Evolutionary conservation across 2,113 vertebrate genomes (phyloP).

Genomic region (Taurulus bubalis): DNA sequence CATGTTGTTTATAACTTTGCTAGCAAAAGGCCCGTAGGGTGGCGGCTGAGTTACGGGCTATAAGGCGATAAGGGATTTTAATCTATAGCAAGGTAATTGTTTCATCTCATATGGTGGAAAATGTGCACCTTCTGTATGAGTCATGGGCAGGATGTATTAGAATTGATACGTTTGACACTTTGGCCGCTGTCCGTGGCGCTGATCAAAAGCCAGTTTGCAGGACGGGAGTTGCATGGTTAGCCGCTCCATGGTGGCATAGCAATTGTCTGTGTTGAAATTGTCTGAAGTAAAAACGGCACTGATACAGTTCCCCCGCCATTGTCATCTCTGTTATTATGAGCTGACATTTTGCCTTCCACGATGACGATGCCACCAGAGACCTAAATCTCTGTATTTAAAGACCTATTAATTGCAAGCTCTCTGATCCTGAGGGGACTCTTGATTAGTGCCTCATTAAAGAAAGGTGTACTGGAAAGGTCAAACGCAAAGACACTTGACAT

Average conservation of each 20-base stretch:
- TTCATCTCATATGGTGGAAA: background rate
- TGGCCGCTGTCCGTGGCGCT: background rate
- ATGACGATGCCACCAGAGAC: slow-evolving; percentile 14
- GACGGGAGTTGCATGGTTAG: too few species aligned
- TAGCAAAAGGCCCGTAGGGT: too few species aligned
- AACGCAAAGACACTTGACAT: slow-evolving; percentile 24
- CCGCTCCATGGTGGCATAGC: too few species aligned
- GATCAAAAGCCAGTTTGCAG: background rate
- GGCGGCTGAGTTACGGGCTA: background rate
- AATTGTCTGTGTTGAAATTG: too few species aligned
- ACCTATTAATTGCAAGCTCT: slow-evolving; percentile 48
- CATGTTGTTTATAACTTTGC: background rate
- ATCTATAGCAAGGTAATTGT: background rate
- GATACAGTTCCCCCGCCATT: background rate
- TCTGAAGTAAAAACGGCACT: background rate
- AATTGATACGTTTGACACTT: background rate
- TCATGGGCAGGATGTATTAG: background rate
- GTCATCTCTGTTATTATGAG: slow-evolving; percentile 15
- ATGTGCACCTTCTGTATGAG: background rate
- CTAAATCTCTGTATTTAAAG: slow-evolving; percentile 40
- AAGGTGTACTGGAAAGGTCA: slow-evolving; percentile 59
- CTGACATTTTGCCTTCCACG: slow-evolving; percentile 37
- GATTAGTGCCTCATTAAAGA: slow-evolving; percentile 63
- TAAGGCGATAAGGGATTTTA: background rate
- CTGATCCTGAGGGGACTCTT: slow-evolving; percentile 46